A percentile compares a stretch with the other conserved stretches of the same genome.
These are phyloP conservation scores for Alexandromys oeconomus DNA, from an alignment of 2,797 vertebrate species.

Conservation along the genomic window DNA sequence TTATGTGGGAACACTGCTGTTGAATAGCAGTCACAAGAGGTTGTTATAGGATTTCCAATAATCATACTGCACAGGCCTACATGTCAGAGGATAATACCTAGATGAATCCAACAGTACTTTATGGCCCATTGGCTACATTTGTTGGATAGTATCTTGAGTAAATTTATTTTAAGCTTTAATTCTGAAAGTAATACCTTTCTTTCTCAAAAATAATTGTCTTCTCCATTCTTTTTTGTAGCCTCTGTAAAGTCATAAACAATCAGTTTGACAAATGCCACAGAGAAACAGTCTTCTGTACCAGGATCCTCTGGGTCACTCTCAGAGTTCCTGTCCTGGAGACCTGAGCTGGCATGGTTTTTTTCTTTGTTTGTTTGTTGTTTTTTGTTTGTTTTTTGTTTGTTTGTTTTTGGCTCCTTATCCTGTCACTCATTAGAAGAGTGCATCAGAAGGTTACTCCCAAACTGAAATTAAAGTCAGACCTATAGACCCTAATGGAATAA, in stretches of 20 bases:
- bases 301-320: not conserved
- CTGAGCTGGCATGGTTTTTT: conserved; percentile 19
- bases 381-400: not conserved
- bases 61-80: not conserved
- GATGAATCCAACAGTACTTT: conserved; percentile 25
- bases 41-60: conserved; percentile 40
- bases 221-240: not conserved
- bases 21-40: conserved; percentile 27
- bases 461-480: conserved; percentile 65
- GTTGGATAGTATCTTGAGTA: not conserved
- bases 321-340: not conserved
- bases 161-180: conserved; percentile 14
- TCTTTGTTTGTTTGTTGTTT: too few relatives aligned
- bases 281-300: conserved; percentile 45
- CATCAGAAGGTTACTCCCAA: conserved; percentile 36
- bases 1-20: not conserved
- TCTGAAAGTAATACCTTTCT: conserved; percentile 32
- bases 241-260: conserved; percentile 33
- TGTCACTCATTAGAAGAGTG: conserved; percentile 34
- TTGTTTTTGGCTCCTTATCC: conserved; percentile 18
- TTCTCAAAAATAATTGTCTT: not conserved
- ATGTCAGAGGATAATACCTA: not conserved
- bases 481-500: conserved; percentile 25
- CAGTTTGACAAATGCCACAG: not conserved
- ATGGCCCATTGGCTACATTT: not conserved